Evolutionary conservation across 1,140 invertebrate genomes (phyloP).

Genomic region (Scaptomyza hsui): DNA sequence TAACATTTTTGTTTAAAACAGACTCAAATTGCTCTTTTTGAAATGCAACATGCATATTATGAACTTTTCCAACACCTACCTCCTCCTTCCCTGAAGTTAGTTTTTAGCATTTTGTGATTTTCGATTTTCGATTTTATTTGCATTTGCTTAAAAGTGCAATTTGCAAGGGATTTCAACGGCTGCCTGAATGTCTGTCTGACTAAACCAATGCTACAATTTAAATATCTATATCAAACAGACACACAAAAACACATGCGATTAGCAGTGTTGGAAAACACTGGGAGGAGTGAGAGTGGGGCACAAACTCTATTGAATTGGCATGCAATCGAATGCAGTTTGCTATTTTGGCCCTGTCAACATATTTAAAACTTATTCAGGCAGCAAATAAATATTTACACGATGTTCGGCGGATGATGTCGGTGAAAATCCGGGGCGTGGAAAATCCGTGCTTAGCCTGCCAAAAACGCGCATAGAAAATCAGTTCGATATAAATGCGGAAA

Average conservation of each 20-base stretch:
- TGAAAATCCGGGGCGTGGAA: slow-evolving; percentile 32
- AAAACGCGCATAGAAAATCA: slow-evolving; percentile 48
- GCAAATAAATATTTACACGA: slow-evolving; percentile 75
- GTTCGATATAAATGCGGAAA: neutral
- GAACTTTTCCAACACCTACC: neutral
- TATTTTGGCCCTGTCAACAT: slow-evolving; percentile 36
- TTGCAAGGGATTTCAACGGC: slow-evolving; percentile 24
- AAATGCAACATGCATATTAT: neutral
- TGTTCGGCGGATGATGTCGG: slow-evolving; percentile 12
- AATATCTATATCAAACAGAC: slow-evolving; percentile 17
- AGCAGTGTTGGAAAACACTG: slow-evolving; percentile 15
- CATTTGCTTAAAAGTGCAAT: slow-evolving; percentile 12
- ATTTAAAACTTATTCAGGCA: slow-evolving; percentile 78
- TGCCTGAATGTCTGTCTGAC: neutral
- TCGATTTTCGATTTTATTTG: neutral
- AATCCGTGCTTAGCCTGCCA: slow-evolving; percentile 70
- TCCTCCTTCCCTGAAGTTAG: neutral
- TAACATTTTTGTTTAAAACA: too few species aligned
- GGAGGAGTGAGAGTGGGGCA: neutral
- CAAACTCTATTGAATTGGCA: slow-evolving; percentile 43
- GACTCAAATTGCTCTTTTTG: neutral
- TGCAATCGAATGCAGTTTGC: slow-evolving; percentile 25
- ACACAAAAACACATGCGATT: slow-evolving; percentile 50
- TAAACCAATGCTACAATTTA: slow-evolving; percentile 5
- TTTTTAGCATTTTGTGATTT: neutral